These are phyloP conservation scores for Nematopogon swammerdamellus DNA, from an alignment of 2,888 invertebrate genomes.

Conservation along the genomic window DNA sequence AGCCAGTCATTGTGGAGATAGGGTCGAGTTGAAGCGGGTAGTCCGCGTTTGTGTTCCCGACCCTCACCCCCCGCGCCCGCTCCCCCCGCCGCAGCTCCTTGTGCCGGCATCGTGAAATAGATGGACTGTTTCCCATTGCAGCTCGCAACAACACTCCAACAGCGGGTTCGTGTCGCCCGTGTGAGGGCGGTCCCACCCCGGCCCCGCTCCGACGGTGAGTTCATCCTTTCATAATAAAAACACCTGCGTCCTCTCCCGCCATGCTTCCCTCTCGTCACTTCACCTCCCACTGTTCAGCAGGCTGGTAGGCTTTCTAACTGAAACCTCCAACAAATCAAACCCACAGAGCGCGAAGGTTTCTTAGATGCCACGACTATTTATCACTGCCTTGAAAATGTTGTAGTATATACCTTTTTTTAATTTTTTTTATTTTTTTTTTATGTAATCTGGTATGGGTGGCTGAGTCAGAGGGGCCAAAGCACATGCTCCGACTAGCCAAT, in stretches of 20 bases:
- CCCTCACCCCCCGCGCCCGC: background rate
- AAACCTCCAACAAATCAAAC: too few relatives aligned
- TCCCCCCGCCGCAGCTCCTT: background rate
- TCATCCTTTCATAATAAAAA: slow-evolving; percentile 6
- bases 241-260: too few relatives aligned
- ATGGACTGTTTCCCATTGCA: slow-evolving; percentile 47
- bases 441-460: too few relatives aligned
- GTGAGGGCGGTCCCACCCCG: slow-evolving; percentile 48
- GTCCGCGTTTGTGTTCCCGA: too few relatives aligned
- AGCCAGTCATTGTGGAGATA: background rate
- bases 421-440: too few relatives aligned
- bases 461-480: too few relatives aligned
- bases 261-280: background rate
- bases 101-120: slow-evolving; percentile 14
- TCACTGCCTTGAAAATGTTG: too few relatives aligned
- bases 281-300: background rate
- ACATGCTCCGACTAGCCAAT: too few relatives aligned
- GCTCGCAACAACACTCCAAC: slow-evolving; percentile 69
- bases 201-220: slow-evolving; percentile 36
- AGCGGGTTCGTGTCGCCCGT: slow-evolving; percentile 75
- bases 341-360: too few relatives aligned
- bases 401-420: background rate
- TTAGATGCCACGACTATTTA: too few relatives aligned
- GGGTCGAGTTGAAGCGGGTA: too few relatives aligned
- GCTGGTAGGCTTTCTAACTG: too few relatives aligned